Evolutionary conservation across 1,140 invertebrate genomes (phyloP).

Genomic region (Planococcus citri): DNA sequence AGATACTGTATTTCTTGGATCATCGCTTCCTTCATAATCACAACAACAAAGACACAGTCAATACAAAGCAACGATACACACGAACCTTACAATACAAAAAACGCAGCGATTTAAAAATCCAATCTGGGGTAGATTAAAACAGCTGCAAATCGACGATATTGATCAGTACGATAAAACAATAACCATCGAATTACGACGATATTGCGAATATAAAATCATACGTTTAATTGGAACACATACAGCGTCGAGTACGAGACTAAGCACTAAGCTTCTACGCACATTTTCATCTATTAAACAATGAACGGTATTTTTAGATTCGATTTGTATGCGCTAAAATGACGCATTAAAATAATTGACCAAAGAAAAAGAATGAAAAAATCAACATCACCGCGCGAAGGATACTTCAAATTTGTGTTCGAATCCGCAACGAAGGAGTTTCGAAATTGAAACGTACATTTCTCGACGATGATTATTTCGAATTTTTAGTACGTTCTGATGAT

Average conservation of each 20-base stretch:
- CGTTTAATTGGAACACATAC: too few species aligned
- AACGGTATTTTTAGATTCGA: conserved; percentile 13
- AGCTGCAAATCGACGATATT: too few species aligned
- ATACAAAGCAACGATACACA: background rate
- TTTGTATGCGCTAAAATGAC: background rate
- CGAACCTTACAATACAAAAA: background rate
- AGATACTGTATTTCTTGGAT: background rate
- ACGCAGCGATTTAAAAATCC: too few species aligned
- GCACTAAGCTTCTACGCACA: background rate
- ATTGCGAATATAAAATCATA: too few species aligned
- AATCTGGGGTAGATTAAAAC: too few species aligned
- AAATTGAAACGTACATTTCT: too few species aligned
- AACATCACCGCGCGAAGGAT: too few species aligned
- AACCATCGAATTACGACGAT: background rate
- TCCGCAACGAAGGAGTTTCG: too few species aligned
- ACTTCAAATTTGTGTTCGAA: too few species aligned
- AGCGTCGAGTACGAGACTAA: background rate
- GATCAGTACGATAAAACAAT: background rate
- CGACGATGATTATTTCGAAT: too few species aligned
- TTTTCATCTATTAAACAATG: conserved; percentile 9
- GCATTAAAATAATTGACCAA: background rate
- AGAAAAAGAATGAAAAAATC: too few species aligned
- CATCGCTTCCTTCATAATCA: background rate
- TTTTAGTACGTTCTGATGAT: too few species aligned
- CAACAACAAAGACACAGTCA: background rate